A percentile compares a stretch with the other conserved stretches of the same genome.
phyloP scores from a whole-genome alignment of 1,140 invertebrate species.

The Monochamus saltuarius region DNA sequence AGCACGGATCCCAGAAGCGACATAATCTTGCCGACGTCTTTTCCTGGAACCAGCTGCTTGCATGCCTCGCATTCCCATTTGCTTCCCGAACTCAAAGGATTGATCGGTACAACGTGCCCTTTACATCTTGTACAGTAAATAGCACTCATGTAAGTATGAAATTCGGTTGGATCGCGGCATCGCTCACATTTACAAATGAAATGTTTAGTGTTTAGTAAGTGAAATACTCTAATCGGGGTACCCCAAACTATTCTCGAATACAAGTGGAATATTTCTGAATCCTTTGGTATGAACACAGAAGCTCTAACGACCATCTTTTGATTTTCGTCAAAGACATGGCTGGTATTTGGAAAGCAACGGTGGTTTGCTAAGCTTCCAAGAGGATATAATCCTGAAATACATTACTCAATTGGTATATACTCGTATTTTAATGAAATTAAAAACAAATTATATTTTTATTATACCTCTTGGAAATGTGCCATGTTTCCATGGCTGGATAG shows the following conservation, averaged over 20 bases:
- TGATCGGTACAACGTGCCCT: conserved; percentile 53
- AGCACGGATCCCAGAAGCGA: conserved; percentile 53
- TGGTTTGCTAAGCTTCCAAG: conserved; percentile 74
- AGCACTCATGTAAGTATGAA: conserved; percentile 47
- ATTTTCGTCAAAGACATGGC: conserved; percentile 62
- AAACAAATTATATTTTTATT: no score
- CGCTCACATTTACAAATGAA: conserved; percentile 70
- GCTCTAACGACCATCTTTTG: conserved; percentile 65
- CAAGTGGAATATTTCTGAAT: conserved; percentile 69
- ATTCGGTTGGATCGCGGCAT: conserved; percentile 69
- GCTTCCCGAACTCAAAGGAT: conserved; percentile 51
- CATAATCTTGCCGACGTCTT: conserved; percentile 50
- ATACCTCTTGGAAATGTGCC: no score
- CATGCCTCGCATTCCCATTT: conserved; percentile 58
- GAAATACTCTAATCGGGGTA: conserved; percentile 63
- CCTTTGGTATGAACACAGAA: conserved; percentile 61
- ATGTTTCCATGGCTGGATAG: no score
- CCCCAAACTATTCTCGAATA: conserved; percentile 75
- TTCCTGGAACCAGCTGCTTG: conserved; percentile 47
- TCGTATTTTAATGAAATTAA: no score
- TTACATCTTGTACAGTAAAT: conserved; percentile 55
- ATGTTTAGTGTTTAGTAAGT: conserved; percentile 70
- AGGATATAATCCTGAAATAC: conserved; percentile 62
- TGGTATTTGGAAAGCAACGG: conserved; percentile 72
- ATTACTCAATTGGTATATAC: no score